Evolutionary conservation across 1,140 invertebrate species (phyloP).

Genomic region (Pomacea maculata): DNA sequence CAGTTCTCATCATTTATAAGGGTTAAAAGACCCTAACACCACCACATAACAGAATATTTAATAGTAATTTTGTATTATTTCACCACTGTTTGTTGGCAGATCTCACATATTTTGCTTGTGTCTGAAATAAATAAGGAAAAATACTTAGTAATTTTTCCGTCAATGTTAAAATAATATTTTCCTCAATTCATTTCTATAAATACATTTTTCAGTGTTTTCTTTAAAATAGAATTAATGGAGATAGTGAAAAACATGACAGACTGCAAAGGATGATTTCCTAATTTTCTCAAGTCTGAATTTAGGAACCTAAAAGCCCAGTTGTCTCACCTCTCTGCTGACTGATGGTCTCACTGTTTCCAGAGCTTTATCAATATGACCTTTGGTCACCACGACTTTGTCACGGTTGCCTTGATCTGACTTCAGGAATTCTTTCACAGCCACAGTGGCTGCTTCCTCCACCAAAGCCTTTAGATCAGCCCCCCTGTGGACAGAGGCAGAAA

Average conservation of each 20-base stretch:
- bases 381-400: constrained; percentile 61
- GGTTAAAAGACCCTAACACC: no score
- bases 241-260: not conserved
- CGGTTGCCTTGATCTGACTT: not conserved
- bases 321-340: constrained; percentile 75
- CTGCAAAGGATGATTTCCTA: not conserved
- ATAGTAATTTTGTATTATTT: not conserved
- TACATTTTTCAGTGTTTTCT: no score
- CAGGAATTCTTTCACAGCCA: constrained; percentile 76
- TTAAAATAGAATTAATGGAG: no score
- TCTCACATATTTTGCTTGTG: not conserved
- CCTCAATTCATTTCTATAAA: no score
- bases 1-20: no score
- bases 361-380: constrained; percentile 73
- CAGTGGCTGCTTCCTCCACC: constrained; percentile 82
- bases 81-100: not conserved
- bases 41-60: no score
- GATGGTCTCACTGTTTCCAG: constrained; percentile 82
- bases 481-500: constrained; percentile 53
- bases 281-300: not conserved
- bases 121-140: not conserved
- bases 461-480: constrained; percentile 92
- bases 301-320: no score
- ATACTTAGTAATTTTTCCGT: not conserved
- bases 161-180: no score